phyloP scores from a whole-genome alignment of 1,140 invertebrate species.

The Halotydeus destructor region DNA sequence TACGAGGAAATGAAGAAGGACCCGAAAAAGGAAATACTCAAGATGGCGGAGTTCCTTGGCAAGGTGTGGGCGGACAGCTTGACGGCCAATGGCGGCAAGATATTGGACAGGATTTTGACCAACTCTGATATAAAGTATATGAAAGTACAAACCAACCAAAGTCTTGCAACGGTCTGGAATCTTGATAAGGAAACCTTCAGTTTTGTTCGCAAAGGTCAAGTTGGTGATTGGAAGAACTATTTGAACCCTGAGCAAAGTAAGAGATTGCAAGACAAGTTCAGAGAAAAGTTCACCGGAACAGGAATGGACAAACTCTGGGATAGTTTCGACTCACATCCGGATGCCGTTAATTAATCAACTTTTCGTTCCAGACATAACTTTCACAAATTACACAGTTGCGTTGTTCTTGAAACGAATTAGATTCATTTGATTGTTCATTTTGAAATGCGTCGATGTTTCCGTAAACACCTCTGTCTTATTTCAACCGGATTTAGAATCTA shows the following conservation, averaged over 20 bases:
- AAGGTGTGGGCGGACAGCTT: slow-evolving; percentile 21
- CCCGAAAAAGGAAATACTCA: slow-evolving; percentile 22
- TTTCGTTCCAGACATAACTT: no score
- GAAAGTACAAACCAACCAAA: slow-evolving; percentile 28
- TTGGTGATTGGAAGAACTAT: slow-evolving; percentile 30
- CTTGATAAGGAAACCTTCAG: slow-evolving; percentile 21
- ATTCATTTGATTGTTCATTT: no score
- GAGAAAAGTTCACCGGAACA: no score
- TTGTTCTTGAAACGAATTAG: no score
- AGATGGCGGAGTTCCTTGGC: slow-evolving; percentile 28
- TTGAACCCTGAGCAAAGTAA: slow-evolving; percentile 25
- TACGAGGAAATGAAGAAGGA: slow-evolving; percentile 18
- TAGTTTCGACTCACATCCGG: no score
- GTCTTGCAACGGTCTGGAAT: slow-evolving; percentile 25
- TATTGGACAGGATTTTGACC: slow-evolving; percentile 27
- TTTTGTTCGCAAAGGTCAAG: slow-evolving; percentile 27
- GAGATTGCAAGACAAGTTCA: slow-evolving; percentile 25
- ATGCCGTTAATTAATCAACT: no score
- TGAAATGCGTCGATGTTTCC: no score
- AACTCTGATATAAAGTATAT: slow-evolving; percentile 28
- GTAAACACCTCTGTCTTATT: no score
- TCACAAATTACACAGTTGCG: no score
- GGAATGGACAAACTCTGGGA: no score
- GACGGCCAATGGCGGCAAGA: slow-evolving; percentile 21
- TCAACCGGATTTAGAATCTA: no score